These are phyloP conservation scores for Colistium nudipinnis DNA, from an alignment of 2,113 vertebrate genomes.

Conservation along the genomic window DNA sequence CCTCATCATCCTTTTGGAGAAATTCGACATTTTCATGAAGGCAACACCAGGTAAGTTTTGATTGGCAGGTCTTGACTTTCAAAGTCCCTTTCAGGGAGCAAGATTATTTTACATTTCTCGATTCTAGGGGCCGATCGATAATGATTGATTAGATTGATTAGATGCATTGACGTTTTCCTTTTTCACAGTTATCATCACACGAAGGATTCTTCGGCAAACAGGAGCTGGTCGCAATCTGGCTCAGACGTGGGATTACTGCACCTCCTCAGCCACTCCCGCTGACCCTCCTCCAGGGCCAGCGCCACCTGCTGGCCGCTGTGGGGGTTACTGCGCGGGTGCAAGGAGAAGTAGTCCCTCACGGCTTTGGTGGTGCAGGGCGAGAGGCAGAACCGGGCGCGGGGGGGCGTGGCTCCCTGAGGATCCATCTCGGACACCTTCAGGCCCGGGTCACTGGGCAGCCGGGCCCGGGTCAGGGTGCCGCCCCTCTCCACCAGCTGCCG, in stretches of 20 bases:
- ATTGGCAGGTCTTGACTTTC: too few relatives aligned
- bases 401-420: neutral
- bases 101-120: too few relatives aligned
- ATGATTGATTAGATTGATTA: too few relatives aligned
- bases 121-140: too few relatives aligned
- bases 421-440: slow-evolving; percentile 63
- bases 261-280: slow-evolving; percentile 76
- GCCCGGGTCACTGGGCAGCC: slow-evolving; percentile 67
- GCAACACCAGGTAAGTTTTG: too few relatives aligned
- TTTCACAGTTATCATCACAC: slow-evolving; percentile 39
- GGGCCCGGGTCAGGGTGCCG: neutral
- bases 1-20: too few relatives aligned
- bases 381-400: slow-evolving; percentile 66
- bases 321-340: slow-evolving; percentile 64
- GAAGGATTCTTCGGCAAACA: slow-evolving; percentile 85
- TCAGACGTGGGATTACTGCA: slow-evolving; percentile 81
- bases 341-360: slow-evolving; percentile 74
- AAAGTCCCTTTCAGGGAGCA: too few relatives aligned
- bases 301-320: slow-evolving; percentile 77
- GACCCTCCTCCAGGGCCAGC: slow-evolving; percentile 74
- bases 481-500: slow-evolving; percentile 29
- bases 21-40: too few relatives aligned
- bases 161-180: too few relatives aligned
- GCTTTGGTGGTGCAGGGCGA: slow-evolving; percentile 71
- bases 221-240: slow-evolving; percentile 82